Evolutionary conservation across 2,888 invertebrate species (phyloP).

Genomic region (Ochropleura plecta): DNA sequence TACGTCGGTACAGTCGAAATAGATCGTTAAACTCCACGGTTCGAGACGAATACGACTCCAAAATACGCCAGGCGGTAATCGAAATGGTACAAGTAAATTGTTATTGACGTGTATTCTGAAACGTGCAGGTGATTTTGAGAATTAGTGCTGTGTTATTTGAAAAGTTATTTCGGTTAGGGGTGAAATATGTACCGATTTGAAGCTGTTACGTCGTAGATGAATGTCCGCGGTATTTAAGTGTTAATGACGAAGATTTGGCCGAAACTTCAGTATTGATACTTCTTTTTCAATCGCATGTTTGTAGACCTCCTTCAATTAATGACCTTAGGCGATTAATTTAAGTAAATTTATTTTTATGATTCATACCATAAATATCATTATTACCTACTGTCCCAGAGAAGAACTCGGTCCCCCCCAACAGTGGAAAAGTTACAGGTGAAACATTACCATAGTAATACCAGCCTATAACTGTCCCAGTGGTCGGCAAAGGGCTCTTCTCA

Average conservation of each 20-base stretch:
- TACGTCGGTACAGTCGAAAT: slow-evolving; percentile 69
- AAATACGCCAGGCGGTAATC: slow-evolving; percentile 68
- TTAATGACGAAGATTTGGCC: background rate
- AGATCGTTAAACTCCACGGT: slow-evolving; percentile 86
- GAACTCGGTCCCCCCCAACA: too few species aligned
- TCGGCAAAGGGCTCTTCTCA: too few species aligned
- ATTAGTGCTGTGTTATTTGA: slow-evolving; percentile 51
- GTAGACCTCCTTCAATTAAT: too few species aligned
- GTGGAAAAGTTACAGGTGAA: too few species aligned
- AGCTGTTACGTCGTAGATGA: background rate
- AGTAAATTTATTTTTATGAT: too few species aligned
- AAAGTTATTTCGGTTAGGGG: slow-evolving; percentile 23
- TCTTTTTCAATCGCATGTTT: too few species aligned
- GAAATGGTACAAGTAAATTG: slow-evolving; percentile 74
- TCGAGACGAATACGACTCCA: slow-evolving; percentile 74
- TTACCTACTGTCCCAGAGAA: too few species aligned
- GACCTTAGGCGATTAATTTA: too few species aligned
- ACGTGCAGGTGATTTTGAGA: slow-evolving; percentile 55
- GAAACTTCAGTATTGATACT: too few species aligned
- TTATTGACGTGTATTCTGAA: slow-evolving; percentile 75
- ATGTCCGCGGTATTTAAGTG: background rate
- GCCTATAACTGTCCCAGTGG: too few species aligned
- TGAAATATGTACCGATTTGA: slow-evolving; percentile 15
- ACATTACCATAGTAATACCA: too few species aligned
- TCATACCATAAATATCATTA: too few species aligned